Evolutionary conservation across 2,888 invertebrate genomes (phyloP).

Genomic region (Fragum sueziense): DNA sequence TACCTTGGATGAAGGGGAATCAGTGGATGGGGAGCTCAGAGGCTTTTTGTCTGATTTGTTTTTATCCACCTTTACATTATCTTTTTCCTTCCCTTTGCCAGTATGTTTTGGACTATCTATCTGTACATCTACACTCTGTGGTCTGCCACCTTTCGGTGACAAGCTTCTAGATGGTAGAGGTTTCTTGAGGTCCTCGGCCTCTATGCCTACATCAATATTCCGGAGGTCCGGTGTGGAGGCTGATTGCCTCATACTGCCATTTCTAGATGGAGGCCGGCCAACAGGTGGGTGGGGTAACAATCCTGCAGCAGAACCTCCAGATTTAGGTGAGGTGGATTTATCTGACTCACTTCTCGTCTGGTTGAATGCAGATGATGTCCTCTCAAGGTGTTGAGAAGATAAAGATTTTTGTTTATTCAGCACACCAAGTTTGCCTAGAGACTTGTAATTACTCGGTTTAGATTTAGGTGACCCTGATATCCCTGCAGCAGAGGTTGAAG

Average conservation of each 20-base stretch:
- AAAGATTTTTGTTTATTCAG: conserved; percentile 55
- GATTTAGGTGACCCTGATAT: conserved; percentile 11
- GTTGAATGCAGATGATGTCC: conserved; percentile 16
- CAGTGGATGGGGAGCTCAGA: conserved; percentile 13
- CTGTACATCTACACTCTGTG: conserved; percentile 32
- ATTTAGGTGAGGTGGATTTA: conserved; percentile 11
- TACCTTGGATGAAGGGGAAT: background rate
- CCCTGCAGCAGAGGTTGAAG: conserved; percentile 11
- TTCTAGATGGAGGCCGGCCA: conserved; percentile 51
- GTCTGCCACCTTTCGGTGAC: conserved; percentile 57
- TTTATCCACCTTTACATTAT: background rate
- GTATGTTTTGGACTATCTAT: conserved; percentile 2
- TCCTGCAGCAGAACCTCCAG: conserved; percentile 20
- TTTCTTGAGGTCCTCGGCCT: conserved; percentile 52
- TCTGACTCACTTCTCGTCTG: conserved; percentile 23
- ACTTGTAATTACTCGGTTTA: conserved; percentile 37
- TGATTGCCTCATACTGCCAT: conserved; percentile 50
- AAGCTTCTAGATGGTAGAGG: conserved; percentile 41
- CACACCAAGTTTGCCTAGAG: conserved; percentile 48
- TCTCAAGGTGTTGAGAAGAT: conserved; percentile 58
- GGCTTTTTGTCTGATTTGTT: background rate
- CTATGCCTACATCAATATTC: conserved; percentile 47
- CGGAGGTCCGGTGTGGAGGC: conserved; percentile 58
- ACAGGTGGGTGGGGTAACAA: conserved; percentile 57
- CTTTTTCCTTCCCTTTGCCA: conserved; percentile 20